Evolutionary conservation across 2,888 invertebrate genomes (phyloP), one percentile per base, ranked within the genome.

Genomic region (Augiades crinisus): DNA sequence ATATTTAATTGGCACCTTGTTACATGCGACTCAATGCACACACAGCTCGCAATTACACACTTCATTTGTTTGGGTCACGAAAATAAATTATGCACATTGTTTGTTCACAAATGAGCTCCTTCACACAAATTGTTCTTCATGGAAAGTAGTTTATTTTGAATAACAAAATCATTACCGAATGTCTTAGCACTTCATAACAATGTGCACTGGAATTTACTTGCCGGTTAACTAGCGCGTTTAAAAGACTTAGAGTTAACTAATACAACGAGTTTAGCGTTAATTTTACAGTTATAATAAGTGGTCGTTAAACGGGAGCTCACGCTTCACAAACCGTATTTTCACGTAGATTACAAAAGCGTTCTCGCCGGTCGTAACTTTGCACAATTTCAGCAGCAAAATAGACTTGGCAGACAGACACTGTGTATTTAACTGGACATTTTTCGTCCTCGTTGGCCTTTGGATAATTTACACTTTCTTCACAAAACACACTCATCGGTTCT

Each of bases 211-310:
- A 16, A 17, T 16, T 30, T 14, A 37, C n/a, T n/a, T n/a, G n/a
- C 36, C 22, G 19, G 10, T 10, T 30, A 51, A 44, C n/a, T 43
- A 43, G 43, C 14, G 14, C 22, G 13, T 34, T 49, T 51, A 38
- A 30, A 31, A 38, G 13, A 33, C 37, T 51, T 24, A 22, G 19
- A 52, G 19, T 40, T 37, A 40, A 38, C 13, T 47, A 52, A 37
- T 52, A 40, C 37, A 36, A 38, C 47, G 47, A 51, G 47, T 52
- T 55, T 51, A 45, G 43, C 40, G 21, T 40, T 49, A 56, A 54
- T 47, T 56, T 54, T 54, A 56, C 34, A 56, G 56, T 56, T 56
- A 54, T 58, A 27, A 40, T 49, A 54, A 54, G 50, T 56, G 54
- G 43, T 47, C 54, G 54, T 56, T 56, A 47, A 56, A 54, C 53